Conservation (phyloP, 2,888 invertebrate species). For the Abrostola triplasia region DNA sequence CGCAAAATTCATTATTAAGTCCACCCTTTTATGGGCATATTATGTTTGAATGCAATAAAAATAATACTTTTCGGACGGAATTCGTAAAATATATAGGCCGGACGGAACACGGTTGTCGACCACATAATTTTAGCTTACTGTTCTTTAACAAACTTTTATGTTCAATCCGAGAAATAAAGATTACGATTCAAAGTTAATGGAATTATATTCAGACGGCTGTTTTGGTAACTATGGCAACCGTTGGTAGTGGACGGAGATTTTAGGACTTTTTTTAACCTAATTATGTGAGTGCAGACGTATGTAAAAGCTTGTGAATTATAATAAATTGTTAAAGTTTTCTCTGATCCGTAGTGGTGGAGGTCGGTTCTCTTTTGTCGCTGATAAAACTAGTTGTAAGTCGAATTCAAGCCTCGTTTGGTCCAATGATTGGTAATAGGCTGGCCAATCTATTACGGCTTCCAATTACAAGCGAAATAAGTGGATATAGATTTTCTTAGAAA, state of each 20-base stretch:
- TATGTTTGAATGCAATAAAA: constrained; percentile 32
- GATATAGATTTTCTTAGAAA: too few relatives aligned
- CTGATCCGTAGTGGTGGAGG: not conserved
- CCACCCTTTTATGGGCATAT: constrained; percentile 20
- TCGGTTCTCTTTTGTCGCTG: too few relatives aligned
- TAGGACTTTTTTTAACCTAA: constrained; percentile 21
- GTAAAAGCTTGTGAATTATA: constrained; percentile 4
- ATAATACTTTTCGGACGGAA: constrained; percentile 17
- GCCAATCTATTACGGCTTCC: too few relatives aligned
- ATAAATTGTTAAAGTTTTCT: not conserved
- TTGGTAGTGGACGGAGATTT: constrained; percentile 8
- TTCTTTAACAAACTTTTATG: constrained; percentile 20
- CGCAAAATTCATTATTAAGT: constrained; percentile 29
- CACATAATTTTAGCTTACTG: constrained; percentile 19
- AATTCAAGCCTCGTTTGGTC: too few relatives aligned
- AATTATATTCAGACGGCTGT: constrained; percentile 23
- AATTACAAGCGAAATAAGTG: too few relatives aligned
- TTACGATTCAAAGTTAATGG: constrained; percentile 23
- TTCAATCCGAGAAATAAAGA: constrained; percentile 25
- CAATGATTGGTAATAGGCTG: too few relatives aligned
- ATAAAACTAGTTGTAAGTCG: too few relatives aligned
- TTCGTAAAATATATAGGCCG: constrained; percentile 9
- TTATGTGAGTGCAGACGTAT: not conserved
- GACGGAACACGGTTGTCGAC: constrained; percentile 3
- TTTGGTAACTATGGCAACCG: constrained; percentile 7